Evolutionary conservation across 2,113 vertebrate genomes (phyloP), one percentile per base, ranked within the genome.

Genomic region (Cyprinodon brontotheroides): DNA sequence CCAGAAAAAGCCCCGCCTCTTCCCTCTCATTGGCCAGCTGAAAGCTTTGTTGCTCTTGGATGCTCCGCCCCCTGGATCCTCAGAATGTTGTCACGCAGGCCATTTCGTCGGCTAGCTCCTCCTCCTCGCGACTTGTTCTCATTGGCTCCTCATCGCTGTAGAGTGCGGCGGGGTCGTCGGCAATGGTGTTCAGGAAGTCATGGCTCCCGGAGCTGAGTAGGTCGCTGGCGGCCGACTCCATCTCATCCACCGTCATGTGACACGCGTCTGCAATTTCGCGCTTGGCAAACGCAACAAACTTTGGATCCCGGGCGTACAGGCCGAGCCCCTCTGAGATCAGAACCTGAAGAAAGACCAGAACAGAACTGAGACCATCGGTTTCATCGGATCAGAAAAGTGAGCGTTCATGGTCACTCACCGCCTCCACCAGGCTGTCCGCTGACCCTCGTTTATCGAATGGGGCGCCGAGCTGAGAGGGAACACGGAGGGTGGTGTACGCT

Each of bases 201-300:
- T 87, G 80, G 76, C 85, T 92, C 4, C 89, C 93, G 9, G 90
- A 91, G 29, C 89, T 94, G 0, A 98, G 92, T 65, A 98, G 93
- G 78, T 98, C 95, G 3, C 92, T 95, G 62, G 97, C 97, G 0
- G 96, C 97, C 0, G 94, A 97, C 84, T 98, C 97, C 96, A 98
- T 97, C 91, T 98, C 96, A 0, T 97, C 96, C 65, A 98, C 92
- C 0, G 96, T 98, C 95, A 98, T 96, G 85, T 95, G 95, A 86
- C 96, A 98, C 0, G 97, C 97, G 14, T 96, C 96, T 0, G 97
- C 97, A 0, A 98, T 96, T 89, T 98, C 97, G 0, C 95, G 93
- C 78, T 97, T 98, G 1, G 96, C 95, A 53, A 98, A 96, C 6
- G 97, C 96, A 79, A 98, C 96, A 0, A 98, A 98, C 70, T 93